These are phyloP conservation scores for Heteronetta atricapilla DNA, from an alignment of 2,113 vertebrate genomes.

Conservation along the genomic window DNA sequence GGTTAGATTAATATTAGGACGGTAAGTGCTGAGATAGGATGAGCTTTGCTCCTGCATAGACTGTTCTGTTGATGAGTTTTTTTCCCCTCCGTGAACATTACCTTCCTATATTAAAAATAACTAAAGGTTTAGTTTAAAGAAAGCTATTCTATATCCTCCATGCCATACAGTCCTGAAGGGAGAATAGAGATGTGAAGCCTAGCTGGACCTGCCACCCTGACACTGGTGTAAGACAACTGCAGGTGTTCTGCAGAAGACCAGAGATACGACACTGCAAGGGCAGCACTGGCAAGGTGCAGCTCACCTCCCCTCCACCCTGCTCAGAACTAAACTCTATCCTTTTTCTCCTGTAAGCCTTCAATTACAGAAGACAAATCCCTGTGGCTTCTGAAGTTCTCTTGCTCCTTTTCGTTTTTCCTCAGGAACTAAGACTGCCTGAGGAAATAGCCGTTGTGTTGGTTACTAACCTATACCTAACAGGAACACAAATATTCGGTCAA, in stretches of 20 bases:
- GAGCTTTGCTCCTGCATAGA: background rate
- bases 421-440: background rate
- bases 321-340: background rate
- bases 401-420: background rate
- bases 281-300: background rate
- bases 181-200: background rate
- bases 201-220: background rate
- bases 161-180: background rate
- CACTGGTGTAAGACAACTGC: background rate
- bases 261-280: background rate
- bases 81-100: background rate
- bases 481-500: background rate
- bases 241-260: background rate
- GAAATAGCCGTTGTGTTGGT: background rate
- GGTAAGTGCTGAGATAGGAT: background rate
- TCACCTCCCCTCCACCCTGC: background rate
- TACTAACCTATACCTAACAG: background rate
- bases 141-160: background rate
- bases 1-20: background rate
- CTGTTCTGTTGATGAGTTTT: background rate
- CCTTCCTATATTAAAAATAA: background rate
- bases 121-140: background rate
- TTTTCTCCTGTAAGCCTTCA: background rate
- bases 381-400: background rate
- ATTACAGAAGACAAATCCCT: background rate